Evolutionary conservation across 2,113 vertebrate species (phyloP), one percentile per base, ranked within the genome.

Genomic region (Lophius piscatorius): DNA sequence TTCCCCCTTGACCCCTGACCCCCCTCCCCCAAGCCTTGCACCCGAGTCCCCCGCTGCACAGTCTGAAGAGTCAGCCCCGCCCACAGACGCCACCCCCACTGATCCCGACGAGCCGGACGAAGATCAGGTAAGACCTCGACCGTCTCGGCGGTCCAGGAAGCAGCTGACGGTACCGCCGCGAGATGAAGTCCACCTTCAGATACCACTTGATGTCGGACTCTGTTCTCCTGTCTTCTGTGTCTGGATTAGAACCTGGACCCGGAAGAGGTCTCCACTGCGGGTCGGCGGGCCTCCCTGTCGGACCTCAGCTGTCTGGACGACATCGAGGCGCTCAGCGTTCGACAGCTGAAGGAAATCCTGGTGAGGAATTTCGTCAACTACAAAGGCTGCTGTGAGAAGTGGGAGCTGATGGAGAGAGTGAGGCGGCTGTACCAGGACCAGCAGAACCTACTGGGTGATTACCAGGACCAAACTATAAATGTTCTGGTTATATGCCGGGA

Each of bases 361-460:
- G 94, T 95, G 26, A 90, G 96, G 22, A 99, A 99, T 91, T 99
- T 98, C 0, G 97, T 99, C 23, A 88, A 98, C 88, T 99, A 95
- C 82, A 98, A 97, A 80, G 97, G 97, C 89, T 99, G 97, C 91
- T 99, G 97, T 70, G 97, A 99, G 70, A 98, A 98, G 76, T 98
- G 97, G 97, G 97, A 99, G 84, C 91, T 99, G 85, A 93, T 98
- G 89, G 97, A 98, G 87, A 67, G 97, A 20, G 97, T 98, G 26
- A 93, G 85, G 0, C 91, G 95, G 11, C 91, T 99, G 10, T 98
- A 95, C 82, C 91, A 91, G 29, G 94, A 98, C 65, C 93, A 94
- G 51, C 93, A 94, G 39, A 91, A 92, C 65, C 52, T 77, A 0
- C 34, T 40, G 22, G 76, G 84, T 86, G 44, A 83, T 75, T 18